phyloP scores from a whole-genome alignment of 1,140 invertebrate species.

The Armadillidium nasatum region DNA sequence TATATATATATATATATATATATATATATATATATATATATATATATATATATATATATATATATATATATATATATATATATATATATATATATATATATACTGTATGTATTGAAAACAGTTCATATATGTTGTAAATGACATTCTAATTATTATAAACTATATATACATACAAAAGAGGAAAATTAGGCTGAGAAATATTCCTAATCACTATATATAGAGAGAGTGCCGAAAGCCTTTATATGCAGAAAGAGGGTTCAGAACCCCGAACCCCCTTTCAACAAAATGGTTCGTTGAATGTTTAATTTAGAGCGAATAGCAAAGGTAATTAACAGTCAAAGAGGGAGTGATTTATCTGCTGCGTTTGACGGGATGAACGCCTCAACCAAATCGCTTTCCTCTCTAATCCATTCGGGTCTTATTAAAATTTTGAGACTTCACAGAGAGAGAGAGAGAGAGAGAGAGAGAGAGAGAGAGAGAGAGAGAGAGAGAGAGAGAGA shows the following conservation, averaged over 20 bases:
- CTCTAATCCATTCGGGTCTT: too few species aligned
- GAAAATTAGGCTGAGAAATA: too few species aligned
- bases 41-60: too few species aligned
- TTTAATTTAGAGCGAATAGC: neutral
- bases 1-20: too few species aligned
- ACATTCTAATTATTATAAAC: too few species aligned
- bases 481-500: neutral
- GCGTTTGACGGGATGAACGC: constrained; percentile 2
- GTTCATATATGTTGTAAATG: too few species aligned
- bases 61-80: too few species aligned
- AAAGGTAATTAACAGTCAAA: neutral
- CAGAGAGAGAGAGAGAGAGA: neutral
- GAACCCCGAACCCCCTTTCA: neutral
- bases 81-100: constrained; percentile 1
- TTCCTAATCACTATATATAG: too few species aligned
- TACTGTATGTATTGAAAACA: neutral
- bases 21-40: too few species aligned
- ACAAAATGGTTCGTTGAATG: neutral
- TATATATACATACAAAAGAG: too few species aligned
- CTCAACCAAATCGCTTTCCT: neutral
- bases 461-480: neutral
- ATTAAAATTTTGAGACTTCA: constrained; percentile 5
- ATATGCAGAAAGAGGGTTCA: too few species aligned
- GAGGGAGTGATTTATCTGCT: neutral
- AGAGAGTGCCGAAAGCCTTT: too few species aligned